Conservation (phyloP, 2,113 vertebrate genomes). For the Brienomyrus longianalis region DNA sequence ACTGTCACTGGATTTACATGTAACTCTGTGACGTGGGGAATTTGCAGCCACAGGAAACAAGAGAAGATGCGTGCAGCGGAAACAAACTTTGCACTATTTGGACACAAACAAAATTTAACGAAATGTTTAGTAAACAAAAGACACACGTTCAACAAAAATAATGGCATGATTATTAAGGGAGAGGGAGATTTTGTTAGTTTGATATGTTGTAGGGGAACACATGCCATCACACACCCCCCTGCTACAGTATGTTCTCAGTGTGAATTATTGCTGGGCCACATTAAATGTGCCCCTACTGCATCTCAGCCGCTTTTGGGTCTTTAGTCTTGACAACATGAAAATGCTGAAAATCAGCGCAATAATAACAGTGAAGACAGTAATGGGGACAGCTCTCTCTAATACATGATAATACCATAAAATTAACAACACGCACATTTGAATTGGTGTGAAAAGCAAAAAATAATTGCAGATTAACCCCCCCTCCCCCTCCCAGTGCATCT, state of each 20-base stretch:
- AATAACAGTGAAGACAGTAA: background rate
- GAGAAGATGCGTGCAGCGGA: background rate
- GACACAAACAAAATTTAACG: background rate
- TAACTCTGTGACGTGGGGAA: background rate
- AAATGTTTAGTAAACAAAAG: background rate
- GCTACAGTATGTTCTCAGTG: background rate
- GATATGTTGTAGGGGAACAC: background rate
- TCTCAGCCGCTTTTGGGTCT: background rate
- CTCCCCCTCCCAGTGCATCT: background rate
- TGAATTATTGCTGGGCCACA: background rate
- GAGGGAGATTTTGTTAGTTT: background rate
- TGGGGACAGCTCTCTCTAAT: background rate
- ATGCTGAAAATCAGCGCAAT: background rate
- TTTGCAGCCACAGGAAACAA: background rate
- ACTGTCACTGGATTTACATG: background rate
- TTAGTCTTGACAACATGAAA: background rate
- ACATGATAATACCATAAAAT: background rate
- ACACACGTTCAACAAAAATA: background rate
- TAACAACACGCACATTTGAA: background rate
- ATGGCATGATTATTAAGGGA: background rate
- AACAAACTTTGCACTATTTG: background rate
- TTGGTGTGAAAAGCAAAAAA: background rate
- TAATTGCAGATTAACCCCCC: background rate
- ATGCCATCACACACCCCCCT: background rate
- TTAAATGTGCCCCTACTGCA: background rate